These are phyloP conservation scores for Odocoileus virginianus DNA, from an alignment of 2,113 vertebrate species.

Conservation along the genomic window DNA sequence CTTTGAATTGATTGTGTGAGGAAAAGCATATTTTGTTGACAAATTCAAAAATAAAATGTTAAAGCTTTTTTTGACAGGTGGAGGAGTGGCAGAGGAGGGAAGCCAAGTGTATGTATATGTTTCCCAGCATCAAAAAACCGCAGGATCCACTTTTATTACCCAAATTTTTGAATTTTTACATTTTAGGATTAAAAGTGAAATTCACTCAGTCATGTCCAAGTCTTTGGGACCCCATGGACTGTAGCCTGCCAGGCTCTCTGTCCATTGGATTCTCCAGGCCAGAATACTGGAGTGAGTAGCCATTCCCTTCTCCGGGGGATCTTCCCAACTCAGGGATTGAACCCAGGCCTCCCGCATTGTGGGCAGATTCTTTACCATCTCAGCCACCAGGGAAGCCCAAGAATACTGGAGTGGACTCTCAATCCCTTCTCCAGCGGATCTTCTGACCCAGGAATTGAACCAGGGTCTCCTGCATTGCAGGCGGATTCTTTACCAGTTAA, in stretches of 20 bases:
- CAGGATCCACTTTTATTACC: neutral
- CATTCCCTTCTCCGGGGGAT: neutral
- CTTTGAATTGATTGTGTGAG: neutral
- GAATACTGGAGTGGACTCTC: neutral
- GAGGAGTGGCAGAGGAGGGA: fast-evolving
- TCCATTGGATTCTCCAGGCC: neutral
- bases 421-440: neutral
- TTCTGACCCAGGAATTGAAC: neutral
- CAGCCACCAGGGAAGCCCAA: neutral
- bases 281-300: neutral
- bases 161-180: neutral
- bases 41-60: constrained; percentile 34
- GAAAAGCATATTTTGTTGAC: neutral
- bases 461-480: neutral
- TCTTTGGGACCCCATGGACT: neutral
- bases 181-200: neutral
- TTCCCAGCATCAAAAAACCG: neutral
- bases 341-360: neutral
- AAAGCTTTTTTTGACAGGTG: neutral
- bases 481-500: neutral
- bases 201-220: neutral
- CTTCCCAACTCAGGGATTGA: neutral
- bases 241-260: neutral
- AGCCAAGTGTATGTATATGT: neutral
- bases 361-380: neutral